Evolutionary conservation across 2,888 invertebrate species (phyloP), one percentile per base, ranked within the genome.

Genomic region (Caenorhabditis sp.): DNA sequence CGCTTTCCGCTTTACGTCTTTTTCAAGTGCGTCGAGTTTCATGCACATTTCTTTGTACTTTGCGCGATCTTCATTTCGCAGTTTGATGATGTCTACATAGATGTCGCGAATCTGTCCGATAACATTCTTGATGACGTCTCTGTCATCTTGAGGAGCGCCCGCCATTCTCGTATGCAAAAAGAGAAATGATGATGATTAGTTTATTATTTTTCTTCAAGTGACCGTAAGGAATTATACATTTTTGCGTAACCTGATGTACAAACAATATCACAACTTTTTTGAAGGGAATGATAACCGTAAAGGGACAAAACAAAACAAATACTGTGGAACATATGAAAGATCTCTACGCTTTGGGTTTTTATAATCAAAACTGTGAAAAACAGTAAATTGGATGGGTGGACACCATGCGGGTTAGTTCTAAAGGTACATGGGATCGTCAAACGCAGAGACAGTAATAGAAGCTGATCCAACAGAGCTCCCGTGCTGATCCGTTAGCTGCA

Each of bases 401-500:
- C 9, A n/a, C n/a, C n/a, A n/a, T 22, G 3, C 6, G 20, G 41
- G 27, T 70, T 6, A 20, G 6, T 48, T 6, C 43, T 61, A 81
- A 35, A 78, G 65, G 58, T 81, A 81, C 80, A 81, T 76, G 11
- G 80, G 80, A 73, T 81, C 80, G 66, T 81, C 80, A 32, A 81
- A 81, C 8, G 80, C 77, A 13, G 71, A 71, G n/a, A 77, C 71
- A 8, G 71, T 77, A 35, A 77, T 56, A 15, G 37, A 39, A 22
- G 59, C 53, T 20, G 58, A 55, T 22, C 70, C 76, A 17, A 71
- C 63, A 2, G 46, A 24, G 37, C 52, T 75, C 13, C 72, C 79
- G 27, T 72, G 58, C n/a, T 71, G 71, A 39, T 72, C 63, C 15
- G 46, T 22, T n/a, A 68, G 22, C 24, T 53, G 41, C 11, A 80